Evolutionary conservation across 2,888 invertebrate species (phyloP).

Genomic region (Monopis laevigella): DNA sequence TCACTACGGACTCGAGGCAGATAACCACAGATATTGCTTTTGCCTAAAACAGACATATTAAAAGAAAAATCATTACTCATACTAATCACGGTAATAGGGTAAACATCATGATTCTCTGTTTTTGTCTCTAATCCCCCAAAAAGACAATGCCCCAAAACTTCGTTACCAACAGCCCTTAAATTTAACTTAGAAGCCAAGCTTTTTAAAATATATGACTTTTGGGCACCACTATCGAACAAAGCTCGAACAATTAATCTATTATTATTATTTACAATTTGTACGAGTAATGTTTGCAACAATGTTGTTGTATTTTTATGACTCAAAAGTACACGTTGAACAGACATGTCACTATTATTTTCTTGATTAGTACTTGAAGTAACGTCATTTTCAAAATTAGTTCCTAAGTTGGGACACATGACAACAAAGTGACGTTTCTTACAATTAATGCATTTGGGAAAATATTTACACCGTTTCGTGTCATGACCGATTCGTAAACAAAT

Average conservation of each 20-base stretch:
- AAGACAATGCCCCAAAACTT: constrained; percentile 1
- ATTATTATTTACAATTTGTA: constrained; percentile 6
- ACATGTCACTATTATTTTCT: neutral
- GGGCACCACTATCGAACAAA: constrained; percentile 4
- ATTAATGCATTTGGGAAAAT: too few species aligned
- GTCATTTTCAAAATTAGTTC: neutral
- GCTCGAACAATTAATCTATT: neutral
- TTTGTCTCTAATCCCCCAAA: constrained; percentile 2
- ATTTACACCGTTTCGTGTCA: neutral
- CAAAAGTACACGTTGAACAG: neutral
- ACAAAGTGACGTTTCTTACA: neutral
- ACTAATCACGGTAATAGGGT: neutral
- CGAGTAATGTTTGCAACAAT: neutral
- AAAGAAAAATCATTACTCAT: constrained; percentile 1
- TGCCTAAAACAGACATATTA: constrained; percentile 3
- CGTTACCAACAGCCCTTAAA: neutral
- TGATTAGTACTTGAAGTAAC: neutral
- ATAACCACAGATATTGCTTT: neutral
- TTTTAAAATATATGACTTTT: constrained; percentile 1
- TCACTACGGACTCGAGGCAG: constrained; percentile 1
- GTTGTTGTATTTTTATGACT: neutral
- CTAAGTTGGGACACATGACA: neutral
- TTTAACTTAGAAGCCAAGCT: neutral
- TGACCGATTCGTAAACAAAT: neutral
- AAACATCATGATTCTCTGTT: neutral